Evolutionary conservation across 2,113 vertebrate genomes (phyloP).

Genomic region (Zootoca vivipara): DNA sequence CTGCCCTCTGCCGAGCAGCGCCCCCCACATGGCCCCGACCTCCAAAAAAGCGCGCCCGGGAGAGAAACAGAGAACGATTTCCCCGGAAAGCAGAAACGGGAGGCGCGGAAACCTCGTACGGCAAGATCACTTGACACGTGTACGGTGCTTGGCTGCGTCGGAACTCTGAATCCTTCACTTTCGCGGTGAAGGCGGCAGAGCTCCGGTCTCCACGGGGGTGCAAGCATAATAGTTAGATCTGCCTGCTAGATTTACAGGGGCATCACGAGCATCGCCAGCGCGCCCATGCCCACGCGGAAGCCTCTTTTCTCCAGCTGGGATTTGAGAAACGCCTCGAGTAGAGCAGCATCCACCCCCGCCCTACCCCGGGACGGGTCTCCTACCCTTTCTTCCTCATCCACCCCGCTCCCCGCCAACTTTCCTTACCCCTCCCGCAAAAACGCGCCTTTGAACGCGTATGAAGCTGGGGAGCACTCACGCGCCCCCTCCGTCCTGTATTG

Average conservation of each 20-base stretch:
- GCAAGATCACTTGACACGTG: not conserved
- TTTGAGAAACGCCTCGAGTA: not conserved
- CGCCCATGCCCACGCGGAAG: not conserved
- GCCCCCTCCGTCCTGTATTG: not conserved
- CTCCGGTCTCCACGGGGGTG: no score
- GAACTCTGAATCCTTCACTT: not conserved
- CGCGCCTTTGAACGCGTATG: no score
- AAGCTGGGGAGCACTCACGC: not conserved
- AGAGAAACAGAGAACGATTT: not conserved
- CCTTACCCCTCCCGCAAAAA: not conserved
- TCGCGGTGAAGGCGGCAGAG: no score
- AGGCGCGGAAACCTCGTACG: not conserved
- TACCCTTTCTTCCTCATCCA: not conserved
- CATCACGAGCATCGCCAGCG: not conserved
- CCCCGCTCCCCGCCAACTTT: not conserved
- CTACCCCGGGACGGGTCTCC: no score
- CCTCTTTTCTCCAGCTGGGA: not conserved
- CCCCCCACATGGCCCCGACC: not conserved
- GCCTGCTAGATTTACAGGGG: not conserved
- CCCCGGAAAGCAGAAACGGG: not conserved
- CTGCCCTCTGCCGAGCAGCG: constrained; percentile 10
- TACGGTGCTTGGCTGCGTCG: no score
- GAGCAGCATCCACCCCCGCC: not conserved
- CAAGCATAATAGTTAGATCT: not conserved
- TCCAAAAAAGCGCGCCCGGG: no score